phyloP scores from a whole-genome alignment of 2,113 vertebrate species.

The Acrocephalus kingi region DNA sequence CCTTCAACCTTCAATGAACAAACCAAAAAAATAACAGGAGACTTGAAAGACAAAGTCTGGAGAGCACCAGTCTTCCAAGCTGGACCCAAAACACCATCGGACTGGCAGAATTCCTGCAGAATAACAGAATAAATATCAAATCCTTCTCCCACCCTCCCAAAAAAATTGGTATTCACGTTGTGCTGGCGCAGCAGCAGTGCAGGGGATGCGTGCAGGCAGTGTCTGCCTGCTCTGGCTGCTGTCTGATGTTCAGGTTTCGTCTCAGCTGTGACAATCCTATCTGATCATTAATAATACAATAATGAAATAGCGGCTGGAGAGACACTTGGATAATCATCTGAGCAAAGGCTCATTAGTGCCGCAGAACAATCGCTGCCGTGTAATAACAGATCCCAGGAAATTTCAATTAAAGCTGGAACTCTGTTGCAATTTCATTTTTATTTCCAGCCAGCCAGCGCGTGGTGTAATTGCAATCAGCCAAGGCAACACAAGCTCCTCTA shows the following conservation, averaged over 20 bases:
- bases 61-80: neutral
- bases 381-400: constrained; percentile 84
- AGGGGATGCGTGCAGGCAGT: neutral
- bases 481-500: constrained; percentile 49
- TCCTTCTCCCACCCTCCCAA: no score
- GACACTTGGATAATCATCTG: constrained; percentile 82
- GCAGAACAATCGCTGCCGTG: constrained; percentile 75
- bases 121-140: rapidly evolving
- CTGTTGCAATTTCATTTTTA: constrained; percentile 73
- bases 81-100: rapidly evolving
- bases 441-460: constrained; percentile 51
- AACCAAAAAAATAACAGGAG: neutral
- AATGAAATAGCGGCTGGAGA: constrained; percentile 78
- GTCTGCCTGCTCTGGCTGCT: neutral
- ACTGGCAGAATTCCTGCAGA: neutral
- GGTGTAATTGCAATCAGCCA: constrained; percentile 73
- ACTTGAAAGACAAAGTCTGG: neutral
- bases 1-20: neutral
- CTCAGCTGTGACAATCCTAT: constrained; percentile 75
- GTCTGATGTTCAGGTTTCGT: constrained; percentile 47
- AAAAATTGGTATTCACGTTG: rapidly evolving
- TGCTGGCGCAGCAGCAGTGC: neutral
- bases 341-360: constrained; percentile 78
- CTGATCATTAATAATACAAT: constrained; percentile 81
- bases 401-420: constrained; percentile 83